Conservation (phyloP, 53 echinoderm and acorn worm genomes). For the Stichopus horrens region DNA sequence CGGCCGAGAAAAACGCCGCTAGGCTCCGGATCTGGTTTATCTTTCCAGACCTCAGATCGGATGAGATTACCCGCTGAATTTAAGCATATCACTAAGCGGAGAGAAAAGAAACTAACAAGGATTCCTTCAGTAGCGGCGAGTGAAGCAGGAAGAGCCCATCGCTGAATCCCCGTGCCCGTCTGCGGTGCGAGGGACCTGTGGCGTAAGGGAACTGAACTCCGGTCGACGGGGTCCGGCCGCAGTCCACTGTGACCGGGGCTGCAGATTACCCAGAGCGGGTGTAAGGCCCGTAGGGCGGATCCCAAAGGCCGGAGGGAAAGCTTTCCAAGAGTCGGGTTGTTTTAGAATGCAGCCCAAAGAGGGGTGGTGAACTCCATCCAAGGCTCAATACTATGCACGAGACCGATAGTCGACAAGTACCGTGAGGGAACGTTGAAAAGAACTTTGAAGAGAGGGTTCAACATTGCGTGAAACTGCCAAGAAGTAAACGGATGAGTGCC, state of each 20-base stretch:
- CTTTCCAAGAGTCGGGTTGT: slow-evolving; percentile 66
- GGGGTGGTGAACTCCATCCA: slow-evolving; percentile 91
- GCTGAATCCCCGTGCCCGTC: too few relatives aligned
- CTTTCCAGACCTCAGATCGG: slow-evolving; percentile 75
- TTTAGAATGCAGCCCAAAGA: slow-evolving; percentile 87
- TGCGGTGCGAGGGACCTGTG: too few relatives aligned
- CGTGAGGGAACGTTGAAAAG: slow-evolving; percentile 82
- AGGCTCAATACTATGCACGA: slow-evolving; percentile 83
- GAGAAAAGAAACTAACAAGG: slow-evolving; percentile 92
- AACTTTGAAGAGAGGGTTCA: slow-evolving; percentile 74
- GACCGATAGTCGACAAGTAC: slow-evolving; percentile 88
- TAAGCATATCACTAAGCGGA: slow-evolving; percentile 98
- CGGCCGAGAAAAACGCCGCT: too few relatives aligned
- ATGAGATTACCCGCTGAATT: slow-evolving; percentile 90
- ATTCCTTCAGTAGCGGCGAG: slow-evolving; percentile 90
- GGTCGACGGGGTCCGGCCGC: slow-evolving; percentile 29
- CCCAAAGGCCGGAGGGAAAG: slow-evolving; percentile 17
- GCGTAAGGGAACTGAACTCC: too few relatives aligned
- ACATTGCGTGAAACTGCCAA: slow-evolving; percentile 90
- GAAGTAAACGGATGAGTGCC: slow-evolving; percentile 92
- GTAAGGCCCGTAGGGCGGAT: slow-evolving; percentile 61
- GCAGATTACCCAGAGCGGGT: slow-evolving; percentile 57
- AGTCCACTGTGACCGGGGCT: slow-evolving; percentile 54
- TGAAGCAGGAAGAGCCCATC: slow-evolving; percentile 83
- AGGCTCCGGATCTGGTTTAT: too few relatives aligned